Base-by-base conservation (phyloP, 1,140 invertebrate genomes). In the Panonychus citri region DNA sequence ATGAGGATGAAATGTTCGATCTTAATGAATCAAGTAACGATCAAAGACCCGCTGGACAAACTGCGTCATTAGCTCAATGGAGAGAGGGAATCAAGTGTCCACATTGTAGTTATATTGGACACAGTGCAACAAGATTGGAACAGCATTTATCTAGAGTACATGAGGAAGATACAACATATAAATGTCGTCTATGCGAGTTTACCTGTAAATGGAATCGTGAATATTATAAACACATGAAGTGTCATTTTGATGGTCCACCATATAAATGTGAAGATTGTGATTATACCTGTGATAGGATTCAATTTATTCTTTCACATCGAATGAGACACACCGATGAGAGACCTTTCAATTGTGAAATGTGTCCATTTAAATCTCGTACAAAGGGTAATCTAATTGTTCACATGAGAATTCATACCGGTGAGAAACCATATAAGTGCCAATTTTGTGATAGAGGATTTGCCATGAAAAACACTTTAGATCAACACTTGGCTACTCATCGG, bases 181-280 rank as follows among this genome's bases (percentile, higher is more conserved):
- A 74, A 53, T 81, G 79, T 67, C 71, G 73, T 30, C 63, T 78
- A 28, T 81, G 79, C 68, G 68, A 72, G 21, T 80, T 78, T 67
- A 74, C 75, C 37, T 77, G 76, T 59, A 74, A 75, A 61, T 79
- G 76, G 70, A 78, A 77, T 62, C 70, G 74, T 28, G 71, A 75
- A 58, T 81, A 78, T 66, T 77, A 77, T 62, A 67, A 69, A 40
- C 79, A 81, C 64, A 76, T 80, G 74, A 77, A 75, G 62, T 68
- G 63, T 24, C 77, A 80, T 66, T 79, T 77, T 66, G 64, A 68
- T 21, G 78, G 78, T 15, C 78, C 78, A 25, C 77, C 77, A 27
- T 79, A 73, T 64, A 69, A 70, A 53, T 81, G 79, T 68, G 76
- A 78, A 61, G 68, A 67, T 53, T 81, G 79, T 73, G 66, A 73